Evolutionary conservation across 2,888 invertebrate species (phyloP), one percentile per base, ranked within the genome.

Genomic region (Sepiola atlantica): DNA sequence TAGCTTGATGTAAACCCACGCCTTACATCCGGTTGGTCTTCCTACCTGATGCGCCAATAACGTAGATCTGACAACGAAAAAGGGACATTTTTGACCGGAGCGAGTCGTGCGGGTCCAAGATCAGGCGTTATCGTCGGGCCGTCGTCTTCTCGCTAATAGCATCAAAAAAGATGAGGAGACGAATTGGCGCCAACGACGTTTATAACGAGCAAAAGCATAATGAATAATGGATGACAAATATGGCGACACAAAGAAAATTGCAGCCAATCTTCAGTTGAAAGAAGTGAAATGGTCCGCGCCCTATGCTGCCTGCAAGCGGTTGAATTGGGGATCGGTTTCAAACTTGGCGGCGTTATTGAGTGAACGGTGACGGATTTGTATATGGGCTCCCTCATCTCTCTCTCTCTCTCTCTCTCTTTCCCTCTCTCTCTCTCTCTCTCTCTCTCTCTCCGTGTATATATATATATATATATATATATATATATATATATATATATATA

Each of bases 121-220:
- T 32, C 16, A n/a, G n/a, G 14, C 14, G 77, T 77, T n/a, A 16
- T 32, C 4, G 4, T 45, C 45, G n/a, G n/a, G n/a, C n/a, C 14
- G 77, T 77, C 77, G n/a, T 32, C 4, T 45, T 45, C 45, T n/a
- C n/a, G n/a, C 32, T n/a, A 77, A 77, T 77, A 77, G 77, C 77
- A 77, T 77, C 77, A 77, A 77, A 77, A 77, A n/a, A 77, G 77
- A 77, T 77, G 77, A 77, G n/a, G 77, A n/a, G 77, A 77, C 77
- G n/a, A 77, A 77, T 77, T 77, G 77, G 77, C 77, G 77, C 77
- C 77, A 77, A 77, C 77, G 77, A 14, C 77, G 18, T n/a, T 77
- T 77, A 77, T 77, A 77, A 18, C 77, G 77, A 16, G 77, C n/a
- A 77, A 77, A n/a, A n/a, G n/a, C n/a, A n/a, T n/a, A 77, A 77